Evolutionary conservation across 2,113 vertebrate species (phyloP).

Genomic region (Hemichromis elongatus): DNA sequence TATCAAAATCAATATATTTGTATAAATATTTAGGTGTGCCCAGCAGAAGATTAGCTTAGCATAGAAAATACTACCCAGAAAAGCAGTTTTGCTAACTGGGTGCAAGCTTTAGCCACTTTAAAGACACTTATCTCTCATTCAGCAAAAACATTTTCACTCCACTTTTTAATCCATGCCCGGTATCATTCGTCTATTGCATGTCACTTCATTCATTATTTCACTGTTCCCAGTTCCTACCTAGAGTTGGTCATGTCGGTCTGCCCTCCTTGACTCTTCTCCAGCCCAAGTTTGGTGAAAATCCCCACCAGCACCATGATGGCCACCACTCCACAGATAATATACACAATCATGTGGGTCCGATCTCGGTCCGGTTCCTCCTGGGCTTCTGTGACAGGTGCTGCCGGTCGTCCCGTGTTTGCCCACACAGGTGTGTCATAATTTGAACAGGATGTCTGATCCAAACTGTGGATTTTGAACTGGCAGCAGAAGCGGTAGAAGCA

Average conservation of each 20-base stretch:
- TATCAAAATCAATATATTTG: neutral
- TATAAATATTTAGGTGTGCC: neutral
- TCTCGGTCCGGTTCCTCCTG: conserved; percentile 80
- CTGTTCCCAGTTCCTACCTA: conserved; percentile 73
- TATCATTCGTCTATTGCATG: neutral
- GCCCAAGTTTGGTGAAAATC: conserved; percentile 88
- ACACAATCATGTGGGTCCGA: conserved; percentile 91
- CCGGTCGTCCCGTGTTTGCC: conserved; percentile 84
- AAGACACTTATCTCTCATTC: neutral
- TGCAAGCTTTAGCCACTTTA: neutral
- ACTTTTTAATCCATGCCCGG: neutral
- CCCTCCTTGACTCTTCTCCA: conserved; percentile 85
- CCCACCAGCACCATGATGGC: conserved; percentile 91
- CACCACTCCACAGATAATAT: conserved; percentile 91
- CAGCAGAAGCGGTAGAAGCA: conserved; percentile 98
- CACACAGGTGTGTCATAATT: conserved; percentile 91
- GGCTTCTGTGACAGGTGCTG: conserved; percentile 75
- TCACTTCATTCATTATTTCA: neutral
- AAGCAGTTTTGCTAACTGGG: neutral
- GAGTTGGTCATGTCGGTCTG: conserved; percentile 85
- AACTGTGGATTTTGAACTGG: conserved; percentile 85
- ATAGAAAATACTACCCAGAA: neutral
- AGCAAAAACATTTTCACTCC: neutral
- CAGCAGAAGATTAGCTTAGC: neutral
- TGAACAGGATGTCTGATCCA: conserved; percentile 88